Base-by-base conservation (phyloP, 2,113 vertebrate genomes). In the Syrrhaptes paradoxus region DNA sequence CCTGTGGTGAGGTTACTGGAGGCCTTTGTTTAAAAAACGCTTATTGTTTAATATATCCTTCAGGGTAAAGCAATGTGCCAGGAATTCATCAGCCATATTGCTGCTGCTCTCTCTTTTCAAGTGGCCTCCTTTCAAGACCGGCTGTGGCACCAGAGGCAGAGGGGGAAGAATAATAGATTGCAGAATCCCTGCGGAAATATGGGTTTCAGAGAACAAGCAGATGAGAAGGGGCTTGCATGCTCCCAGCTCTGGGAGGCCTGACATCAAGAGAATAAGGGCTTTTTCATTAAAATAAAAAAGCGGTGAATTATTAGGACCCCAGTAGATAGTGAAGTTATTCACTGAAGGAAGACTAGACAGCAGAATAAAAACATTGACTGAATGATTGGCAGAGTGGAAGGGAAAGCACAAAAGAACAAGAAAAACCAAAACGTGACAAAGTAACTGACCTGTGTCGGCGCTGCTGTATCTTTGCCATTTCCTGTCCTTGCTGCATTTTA, bases 31-130 rank as follows among this genome's bases (percentile, higher is more conserved):
- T 73, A 65, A 85, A 77, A 79, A 94, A 74, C 3, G 25, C 43
- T 91, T 77, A 68, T 45, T 70, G 77, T 81, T 96, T 66, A 70
- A 80, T 90, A 51, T 59, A 93, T 49, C 93, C 87, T 94, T 76
- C 74, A 63, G 90, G 81, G 82, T 79, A 78, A 74, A 93, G 78
- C 85, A 71, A 59, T 38, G 87, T 75, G 84, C 92, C 77, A 85
- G 82, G 92, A 79, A 93, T 76, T 79, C 95, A 68, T 76, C 88
- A 87, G 81, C 67, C 80, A 41, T 54, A 80, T 32, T 84, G 73
- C 87, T 90, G 80, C 90, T 93, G 85, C 78, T 91, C 88, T 87
- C 71, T 77, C 95, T 93, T 90, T 85, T 79, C 71, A 85, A 78
- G 88, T 28, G 66, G 46, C 43, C 49, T 85, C 70, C 62, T 85